These are phyloP conservation scores for Hypanus sabinus DNA, from an alignment of 2,113 vertebrate species.

Conservation along the genomic window DNA sequence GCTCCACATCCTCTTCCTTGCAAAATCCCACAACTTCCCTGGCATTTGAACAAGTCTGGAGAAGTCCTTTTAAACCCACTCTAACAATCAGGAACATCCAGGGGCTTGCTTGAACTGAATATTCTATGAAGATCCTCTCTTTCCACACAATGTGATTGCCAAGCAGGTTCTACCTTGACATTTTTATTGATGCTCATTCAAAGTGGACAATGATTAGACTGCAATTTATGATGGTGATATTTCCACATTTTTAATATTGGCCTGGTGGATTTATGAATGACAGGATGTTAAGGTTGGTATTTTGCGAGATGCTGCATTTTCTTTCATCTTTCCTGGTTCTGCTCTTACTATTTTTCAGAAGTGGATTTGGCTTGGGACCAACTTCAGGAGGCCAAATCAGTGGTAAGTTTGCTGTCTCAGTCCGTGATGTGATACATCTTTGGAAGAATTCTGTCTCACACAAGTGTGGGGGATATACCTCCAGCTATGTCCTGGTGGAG, in stretches of 20 bases:
- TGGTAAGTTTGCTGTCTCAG: slow-evolving; percentile 39
- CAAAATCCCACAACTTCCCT: not conserved
- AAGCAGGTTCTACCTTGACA: no score
- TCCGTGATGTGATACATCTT: not conserved
- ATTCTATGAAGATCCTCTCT: not conserved
- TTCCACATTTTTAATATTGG: not conserved
- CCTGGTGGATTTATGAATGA: not conserved
- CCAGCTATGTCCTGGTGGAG: not conserved
- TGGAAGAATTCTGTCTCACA: not conserved
- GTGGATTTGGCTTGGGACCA: slow-evolving; percentile 40
- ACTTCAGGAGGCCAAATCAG: slow-evolving; percentile 40
- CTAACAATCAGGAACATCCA: not conserved
- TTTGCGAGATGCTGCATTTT: not conserved
- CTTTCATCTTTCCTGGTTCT: not conserved
- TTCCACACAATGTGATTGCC: not conserved
- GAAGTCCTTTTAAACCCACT: not conserved
- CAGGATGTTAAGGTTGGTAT: not conserved
- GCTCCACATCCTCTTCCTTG: not conserved
- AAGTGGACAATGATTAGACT: not conserved
- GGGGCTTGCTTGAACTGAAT: not conserved
- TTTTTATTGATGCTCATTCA: not conserved
- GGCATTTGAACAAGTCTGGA: not conserved
- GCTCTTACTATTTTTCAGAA: not conserved
- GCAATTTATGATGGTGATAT: not conserved
- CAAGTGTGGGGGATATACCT: not conserved